Evolutionary conservation across 2,888 invertebrate species (phyloP).

Genomic region (Melitaea athalia): DNA sequence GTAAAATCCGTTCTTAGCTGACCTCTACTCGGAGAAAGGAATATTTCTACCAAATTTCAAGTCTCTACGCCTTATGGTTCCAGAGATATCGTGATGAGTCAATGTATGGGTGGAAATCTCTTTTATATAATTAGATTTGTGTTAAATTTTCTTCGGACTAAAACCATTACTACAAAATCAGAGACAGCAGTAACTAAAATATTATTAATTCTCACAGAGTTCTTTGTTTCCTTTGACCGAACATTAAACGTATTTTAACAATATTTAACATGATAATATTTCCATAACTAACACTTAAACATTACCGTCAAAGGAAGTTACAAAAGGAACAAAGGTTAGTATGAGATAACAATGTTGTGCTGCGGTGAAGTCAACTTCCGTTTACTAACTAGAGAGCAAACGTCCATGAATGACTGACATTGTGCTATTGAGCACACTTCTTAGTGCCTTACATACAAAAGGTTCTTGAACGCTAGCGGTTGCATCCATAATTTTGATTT

Average conservation of each 20-base stretch:
- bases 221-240: neutral
- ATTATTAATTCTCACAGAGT: neutral
- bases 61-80: too few relatives aligned
- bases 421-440: slow-evolving; percentile 31
- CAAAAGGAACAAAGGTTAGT: slow-evolving; percentile 46
- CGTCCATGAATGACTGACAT: slow-evolving; percentile 45
- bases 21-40: too few relatives aligned
- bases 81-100: too few relatives aligned
- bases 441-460: neutral
- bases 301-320: slow-evolving; percentile 42
- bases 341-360: slow-evolving; percentile 45
- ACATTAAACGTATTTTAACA: slow-evolving; percentile 5
- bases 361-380: slow-evolving; percentile 48
- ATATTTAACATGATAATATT: slow-evolving; percentile 8
- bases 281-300: slow-evolving; percentile 12
- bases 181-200: neutral
- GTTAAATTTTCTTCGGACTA: too few relatives aligned
- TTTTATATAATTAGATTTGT: too few relatives aligned
- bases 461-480: neutral
- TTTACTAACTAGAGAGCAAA: slow-evolving; percentile 41
- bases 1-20: too few relatives aligned
- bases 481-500: neutral
- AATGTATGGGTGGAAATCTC: too few relatives aligned
- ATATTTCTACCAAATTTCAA: too few relatives aligned
- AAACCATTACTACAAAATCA: neutral